phyloP scores from a whole-genome alignment of 2,888 invertebrate species.

The Andrena chrysosceles region DNA sequence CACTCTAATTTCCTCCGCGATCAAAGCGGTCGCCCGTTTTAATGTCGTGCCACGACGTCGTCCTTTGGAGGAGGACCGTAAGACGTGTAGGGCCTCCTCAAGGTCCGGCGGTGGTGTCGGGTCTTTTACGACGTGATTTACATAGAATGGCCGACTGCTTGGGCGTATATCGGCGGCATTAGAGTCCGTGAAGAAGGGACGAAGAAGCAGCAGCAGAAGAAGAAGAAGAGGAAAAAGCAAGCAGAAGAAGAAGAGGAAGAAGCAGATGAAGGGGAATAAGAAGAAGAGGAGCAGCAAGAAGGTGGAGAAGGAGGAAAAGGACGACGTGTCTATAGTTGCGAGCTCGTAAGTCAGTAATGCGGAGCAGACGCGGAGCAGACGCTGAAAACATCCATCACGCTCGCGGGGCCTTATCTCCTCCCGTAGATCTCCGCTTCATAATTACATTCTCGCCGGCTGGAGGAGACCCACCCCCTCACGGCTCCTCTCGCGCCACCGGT shows the following conservation, averaged over 20 bases:
- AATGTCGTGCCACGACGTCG: constrained; percentile 65
- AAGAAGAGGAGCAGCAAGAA: constrained; percentile 13
- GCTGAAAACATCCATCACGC: constrained; percentile 85
- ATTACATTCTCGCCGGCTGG: constrained; percentile 82
- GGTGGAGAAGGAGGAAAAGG: constrained; percentile 52
- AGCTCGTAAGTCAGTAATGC: constrained; percentile 82
- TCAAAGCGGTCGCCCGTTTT: constrained; percentile 65
- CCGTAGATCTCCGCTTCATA: constrained; percentile 83
- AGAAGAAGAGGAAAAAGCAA: constrained; percentile 42
- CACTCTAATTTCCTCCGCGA: constrained; percentile 61
- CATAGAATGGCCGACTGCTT: constrained; percentile 80
- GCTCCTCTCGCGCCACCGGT: constrained; percentile 42
- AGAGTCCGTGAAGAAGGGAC: constrained; percentile 68
- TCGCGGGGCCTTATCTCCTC: constrained; percentile 81
- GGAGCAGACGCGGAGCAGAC: constrained; percentile 84
- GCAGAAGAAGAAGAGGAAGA: constrained; percentile 6
- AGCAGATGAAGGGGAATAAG: constrained; percentile 2
- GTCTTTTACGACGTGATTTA: constrained; percentile 81
- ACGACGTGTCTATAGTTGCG: constrained; percentile 70
- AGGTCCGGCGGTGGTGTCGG: constrained; percentile 75
- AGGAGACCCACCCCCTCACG: constrained; percentile 57
- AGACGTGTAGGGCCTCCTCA: constrained; percentile 61
- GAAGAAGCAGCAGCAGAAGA: constrained; percentile 27
- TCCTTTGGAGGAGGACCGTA: constrained; percentile 54
- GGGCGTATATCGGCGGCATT: constrained; percentile 76